These are phyloP conservation scores for Hapalemur alaotrensis DNA, from an alignment of 2,797 vertebrate species.

Conservation along the genomic window DNA sequence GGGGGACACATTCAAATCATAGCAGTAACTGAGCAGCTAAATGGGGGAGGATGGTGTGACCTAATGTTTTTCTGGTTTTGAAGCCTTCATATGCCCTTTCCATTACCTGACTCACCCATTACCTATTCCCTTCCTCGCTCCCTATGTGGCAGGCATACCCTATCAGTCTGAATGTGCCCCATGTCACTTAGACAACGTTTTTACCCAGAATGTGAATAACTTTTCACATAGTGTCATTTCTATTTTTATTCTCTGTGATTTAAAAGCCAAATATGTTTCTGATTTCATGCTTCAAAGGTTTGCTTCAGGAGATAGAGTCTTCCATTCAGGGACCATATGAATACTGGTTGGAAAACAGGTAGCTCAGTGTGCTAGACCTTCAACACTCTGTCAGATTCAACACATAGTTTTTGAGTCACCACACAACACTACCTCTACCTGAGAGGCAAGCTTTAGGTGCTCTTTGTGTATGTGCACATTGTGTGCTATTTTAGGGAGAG, in stretches of 20 bases:
- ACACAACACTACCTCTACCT: neutral
- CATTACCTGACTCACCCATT: neutral
- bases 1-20: neutral
- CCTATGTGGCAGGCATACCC: neutral
- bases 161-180: neutral
- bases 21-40: neutral
- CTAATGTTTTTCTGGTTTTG: neutral
- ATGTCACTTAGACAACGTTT: neutral
- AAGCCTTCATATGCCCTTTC: neutral
- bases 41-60: neutral
- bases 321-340: neutral
- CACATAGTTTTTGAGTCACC: neutral
- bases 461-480: neutral
- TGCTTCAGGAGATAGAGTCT: neutral
- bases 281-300: conserved; percentile 12
- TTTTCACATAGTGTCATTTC: neutral
- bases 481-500: neutral
- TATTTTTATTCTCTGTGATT: conserved; percentile 50
- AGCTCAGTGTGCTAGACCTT: neutral
- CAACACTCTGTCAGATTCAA: neutral
- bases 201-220: conserved; percentile 20
- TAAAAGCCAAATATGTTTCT: conserved; percentile 18
- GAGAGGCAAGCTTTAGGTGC: neutral
- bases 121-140: neutral
- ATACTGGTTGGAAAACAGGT: neutral